Percentiles rank a stretch among this genome's conserved stretches.
Evolutionary conservation across 2,113 vertebrate species (phyloP).

Genomic region (Macroglossus sobrinus): DNA sequence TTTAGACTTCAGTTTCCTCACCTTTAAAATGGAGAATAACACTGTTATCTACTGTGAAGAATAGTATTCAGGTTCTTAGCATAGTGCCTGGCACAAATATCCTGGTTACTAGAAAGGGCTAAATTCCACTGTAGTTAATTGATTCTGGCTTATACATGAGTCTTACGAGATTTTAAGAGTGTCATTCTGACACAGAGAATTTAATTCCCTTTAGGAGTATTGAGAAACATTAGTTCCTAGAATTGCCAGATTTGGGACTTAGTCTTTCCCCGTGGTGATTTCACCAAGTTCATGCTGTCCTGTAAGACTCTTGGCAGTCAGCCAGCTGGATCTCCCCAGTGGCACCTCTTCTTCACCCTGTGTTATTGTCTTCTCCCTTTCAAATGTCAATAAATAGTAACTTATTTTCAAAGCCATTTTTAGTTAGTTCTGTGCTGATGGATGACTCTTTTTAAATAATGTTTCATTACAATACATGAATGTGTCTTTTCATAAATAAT

Average conservation of each 20-base stretch:
- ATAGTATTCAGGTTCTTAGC: background rate
- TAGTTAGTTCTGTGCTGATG: background rate
- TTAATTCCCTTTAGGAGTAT: background rate
- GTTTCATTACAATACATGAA: background rate
- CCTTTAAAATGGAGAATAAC: background rate
- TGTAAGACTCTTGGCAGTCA: background rate
- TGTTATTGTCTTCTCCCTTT: background rate
- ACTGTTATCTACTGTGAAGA: background rate
- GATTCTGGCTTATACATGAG: background rate
- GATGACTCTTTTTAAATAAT: background rate
- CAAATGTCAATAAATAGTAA: background rate
- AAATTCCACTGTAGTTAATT: background rate
- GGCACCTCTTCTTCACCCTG: background rate
- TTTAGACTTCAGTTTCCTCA: background rate
- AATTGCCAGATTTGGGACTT: background rate
- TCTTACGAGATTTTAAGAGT: background rate
- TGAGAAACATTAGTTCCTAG: background rate
- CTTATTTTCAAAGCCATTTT: background rate
- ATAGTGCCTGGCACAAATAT: background rate
- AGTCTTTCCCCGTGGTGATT: background rate
- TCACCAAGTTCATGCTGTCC: background rate
- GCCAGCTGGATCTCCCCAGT: background rate
- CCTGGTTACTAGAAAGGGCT: background rate
- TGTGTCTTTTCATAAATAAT: background rate
- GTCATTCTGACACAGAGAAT: background rate